phyloP scores from a whole-genome alignment of 2,797 vertebrate genomes.

The Siniperca obscura region DNA sequence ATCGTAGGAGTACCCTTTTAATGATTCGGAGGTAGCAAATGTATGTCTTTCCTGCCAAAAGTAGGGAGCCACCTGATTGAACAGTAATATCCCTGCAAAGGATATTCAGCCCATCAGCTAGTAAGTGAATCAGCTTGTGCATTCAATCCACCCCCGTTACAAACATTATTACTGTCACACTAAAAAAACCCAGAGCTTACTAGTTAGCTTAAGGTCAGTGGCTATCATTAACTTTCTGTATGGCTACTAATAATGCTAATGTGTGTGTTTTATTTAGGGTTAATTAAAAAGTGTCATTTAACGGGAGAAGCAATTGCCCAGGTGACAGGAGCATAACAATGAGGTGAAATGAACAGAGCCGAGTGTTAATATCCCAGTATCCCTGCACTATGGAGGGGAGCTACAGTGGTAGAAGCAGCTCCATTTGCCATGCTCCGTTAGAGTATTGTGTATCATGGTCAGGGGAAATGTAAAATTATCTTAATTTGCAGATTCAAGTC shows the following conservation, averaged over 20 bases:
- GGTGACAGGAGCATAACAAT: conserved; percentile 24
- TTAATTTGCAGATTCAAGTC: neutral
- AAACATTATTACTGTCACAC: conserved; percentile 31
- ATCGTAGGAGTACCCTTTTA: neutral
- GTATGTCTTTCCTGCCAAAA: neutral
- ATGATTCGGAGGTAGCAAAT: neutral
- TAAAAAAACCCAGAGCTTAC: conserved; percentile 12
- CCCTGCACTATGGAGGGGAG: conserved; percentile 15
- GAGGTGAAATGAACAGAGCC: conserved; percentile 39
- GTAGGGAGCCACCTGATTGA: neutral
- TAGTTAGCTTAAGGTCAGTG: conserved; percentile 17
- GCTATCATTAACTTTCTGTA: conserved; percentile 30
- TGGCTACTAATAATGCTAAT: conserved; percentile 38
- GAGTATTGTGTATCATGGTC: conserved; percentile 24
- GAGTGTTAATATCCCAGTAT: conserved; percentile 33
- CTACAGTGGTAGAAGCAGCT: conserved; percentile 6
- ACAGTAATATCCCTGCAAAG: neutral
- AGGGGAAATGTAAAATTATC: conserved; percentile 6
- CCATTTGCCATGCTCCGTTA: neutral
- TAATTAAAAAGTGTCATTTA: conserved; percentile 54
- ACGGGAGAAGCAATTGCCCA: conserved; percentile 1
- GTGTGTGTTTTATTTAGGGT: conserved; percentile 20
- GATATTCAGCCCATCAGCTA: neutral
- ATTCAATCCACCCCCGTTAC: conserved; percentile 1
- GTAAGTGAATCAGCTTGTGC: conserved; percentile 5